These are phyloP conservation scores for Danio rerio DNA, from an alignment of 2,113 vertebrate species.

Conservation along the genomic window GRCz12tu NC_133196.1:19316501-19317000, in stretches of 20 bases:
- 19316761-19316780: background rate
- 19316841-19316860: background rate
- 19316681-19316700: slow-evolving; percentile 98
- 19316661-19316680: slow-evolving; percentile 99
- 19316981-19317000: background rate
- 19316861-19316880: background rate
- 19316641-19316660: slow-evolving; percentile 88
- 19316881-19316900: background rate
- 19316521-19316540: slow-evolving; percentile 70
- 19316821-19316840: background rate
- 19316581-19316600: slow-evolving; percentile 97
- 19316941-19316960: background rate
- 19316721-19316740: too few relatives aligned
- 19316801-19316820: background rate
- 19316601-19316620: slow-evolving; percentile 96
- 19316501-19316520: slow-evolving; percentile 51
- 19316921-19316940: background rate
- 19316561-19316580: slow-evolving; percentile 96
- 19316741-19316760: background rate
- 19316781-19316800: background rate
- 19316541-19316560: slow-evolving; percentile 90
- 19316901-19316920: background rate
- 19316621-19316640: slow-evolving; percentile 92
- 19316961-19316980: background rate
- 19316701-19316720: background rate